Conservation (phyloP, 2,888 invertebrate species). For the Cyaniris semiargus region DNA sequence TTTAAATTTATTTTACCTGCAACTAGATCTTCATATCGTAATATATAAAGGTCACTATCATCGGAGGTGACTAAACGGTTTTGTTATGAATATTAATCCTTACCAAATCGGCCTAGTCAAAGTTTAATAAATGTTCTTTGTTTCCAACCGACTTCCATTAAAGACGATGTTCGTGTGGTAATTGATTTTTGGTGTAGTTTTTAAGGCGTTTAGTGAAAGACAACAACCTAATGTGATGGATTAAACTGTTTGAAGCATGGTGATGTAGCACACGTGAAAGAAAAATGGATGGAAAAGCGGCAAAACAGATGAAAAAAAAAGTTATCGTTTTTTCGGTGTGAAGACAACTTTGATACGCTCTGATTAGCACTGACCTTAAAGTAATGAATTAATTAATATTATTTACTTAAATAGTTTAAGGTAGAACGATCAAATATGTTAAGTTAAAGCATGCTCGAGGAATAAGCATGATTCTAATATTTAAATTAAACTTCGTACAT, state of each 20-base stretch:
- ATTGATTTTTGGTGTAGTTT: background rate
- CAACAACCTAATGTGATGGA: background rate
- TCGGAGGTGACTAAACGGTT: background rate
- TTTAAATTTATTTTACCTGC: background rate
- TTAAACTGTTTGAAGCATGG: background rate
- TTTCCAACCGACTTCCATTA: background rate
- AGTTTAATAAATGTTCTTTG: constrained; percentile 18
- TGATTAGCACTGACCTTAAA: background rate
- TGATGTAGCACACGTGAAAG: background rate
- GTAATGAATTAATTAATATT: background rate
- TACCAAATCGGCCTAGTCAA: constrained; percentile 5
- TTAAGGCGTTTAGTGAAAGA: background rate
- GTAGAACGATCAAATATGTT: no score
- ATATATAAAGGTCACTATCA: background rate
- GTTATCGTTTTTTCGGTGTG: background rate
- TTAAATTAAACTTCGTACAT: no score
- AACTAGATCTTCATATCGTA: background rate
- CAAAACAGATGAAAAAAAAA: background rate
- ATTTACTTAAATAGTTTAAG: no score
- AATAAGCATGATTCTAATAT: no score
- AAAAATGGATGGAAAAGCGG: background rate
- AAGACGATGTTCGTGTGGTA: background rate
- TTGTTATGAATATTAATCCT: constrained; percentile 32
- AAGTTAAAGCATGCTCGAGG: no score
- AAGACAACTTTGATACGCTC: background rate